Base-by-base conservation (phyloP, 2,113 vertebrate genomes). In the Actinemys pallida region DNA sequence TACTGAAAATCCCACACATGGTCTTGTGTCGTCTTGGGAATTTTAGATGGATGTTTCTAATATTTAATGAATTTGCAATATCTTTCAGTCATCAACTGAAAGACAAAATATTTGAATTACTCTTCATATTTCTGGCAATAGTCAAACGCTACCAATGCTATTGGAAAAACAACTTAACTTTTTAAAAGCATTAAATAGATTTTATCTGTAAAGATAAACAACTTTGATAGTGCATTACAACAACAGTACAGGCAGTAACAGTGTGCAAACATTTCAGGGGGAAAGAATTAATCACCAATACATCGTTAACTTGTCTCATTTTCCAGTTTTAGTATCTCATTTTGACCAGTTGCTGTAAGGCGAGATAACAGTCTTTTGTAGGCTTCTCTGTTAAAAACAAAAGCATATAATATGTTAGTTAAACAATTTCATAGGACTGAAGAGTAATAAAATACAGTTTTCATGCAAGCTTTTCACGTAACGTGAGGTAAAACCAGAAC, bases 271-370 rank as follows among this genome's bases (percentile, higher is more conserved):
- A 1, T 72, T 22, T 54, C 27, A 56, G 92, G 90, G 49, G 92
- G 54, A 90, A 59, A 79, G 19, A 72, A 88, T 47, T 69, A 89
- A 88, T 83, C 94, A 94, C 57, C 59, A 91, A 84, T 39, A 50
- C 9, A 13, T 62, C 78, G 89, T 91, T 95, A 97, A 88, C 54
- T 79, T 97, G 90, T 98, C 72, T 99, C 98, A 17, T 96, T 97
- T 97, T 99, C 99, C 97, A 99, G 98, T 81, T 98, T 98, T 96
- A 97, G 97, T 82, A 99, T 99, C 97, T 99, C 99, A n/a, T 97
- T 98, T 97, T 98, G 98, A 92, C 99, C 99, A 96, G 97, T 96
- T 79, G 99, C 98, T 97, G 99, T 97, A 16, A 99, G 98, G 92
- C 98, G 97, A 95, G 97, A 98, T 97, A 99, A 98, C 97, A 99